Evolutionary conservation across 2,888 invertebrate genomes (phyloP).

Genomic region (Stenodera caucasica): DNA sequence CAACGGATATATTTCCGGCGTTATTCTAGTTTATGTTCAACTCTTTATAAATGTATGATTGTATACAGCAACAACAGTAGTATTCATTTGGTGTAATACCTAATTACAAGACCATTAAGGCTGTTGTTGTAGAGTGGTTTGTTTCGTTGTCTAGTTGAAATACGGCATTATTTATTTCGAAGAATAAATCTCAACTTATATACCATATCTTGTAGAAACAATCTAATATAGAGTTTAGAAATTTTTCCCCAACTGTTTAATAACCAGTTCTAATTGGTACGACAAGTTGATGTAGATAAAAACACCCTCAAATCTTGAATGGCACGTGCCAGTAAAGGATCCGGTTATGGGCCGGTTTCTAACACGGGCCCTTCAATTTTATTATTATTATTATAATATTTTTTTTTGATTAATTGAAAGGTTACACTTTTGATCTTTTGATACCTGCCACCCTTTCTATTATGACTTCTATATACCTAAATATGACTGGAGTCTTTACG

Average conservation of each 20-base stretch:
- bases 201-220: too few species aligned
- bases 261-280: neutral
- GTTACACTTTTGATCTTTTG: neutral
- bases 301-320: constrained; percentile 1
- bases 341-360: constrained; percentile 5
- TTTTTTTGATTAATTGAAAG: constrained; percentile 2
- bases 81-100: neutral
- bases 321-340: neutral
- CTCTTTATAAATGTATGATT: neutral
- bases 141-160: neutral
- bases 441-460: neutral
- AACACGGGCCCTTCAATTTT: constrained; percentile 4
- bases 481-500: too few species aligned
- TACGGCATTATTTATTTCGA: neutral
- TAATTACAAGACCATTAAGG: neutral
- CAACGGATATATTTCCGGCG: neutral
- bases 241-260: neutral
- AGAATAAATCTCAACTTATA: neutral
- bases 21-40: neutral
- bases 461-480: neutral
- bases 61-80: neutral
- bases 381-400: too few species aligned
- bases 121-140: neutral
- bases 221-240: neutral
- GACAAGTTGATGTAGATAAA: constrained; percentile 2